These are phyloP conservation scores for Eristalis arbustorum DNA, from an alignment of 2,888 invertebrate genomes.

Conservation along the genomic window DNA sequence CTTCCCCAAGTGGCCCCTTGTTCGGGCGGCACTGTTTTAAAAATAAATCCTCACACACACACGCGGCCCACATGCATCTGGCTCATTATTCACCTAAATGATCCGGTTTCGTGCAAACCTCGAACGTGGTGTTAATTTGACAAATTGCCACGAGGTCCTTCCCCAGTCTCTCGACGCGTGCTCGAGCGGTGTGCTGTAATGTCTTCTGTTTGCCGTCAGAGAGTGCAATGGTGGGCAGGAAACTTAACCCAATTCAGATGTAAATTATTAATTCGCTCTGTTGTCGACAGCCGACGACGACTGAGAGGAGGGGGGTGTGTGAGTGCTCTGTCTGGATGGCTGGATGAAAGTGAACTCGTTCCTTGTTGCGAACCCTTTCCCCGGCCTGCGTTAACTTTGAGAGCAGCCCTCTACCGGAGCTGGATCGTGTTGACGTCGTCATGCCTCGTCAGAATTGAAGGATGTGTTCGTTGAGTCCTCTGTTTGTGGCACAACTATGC, in stretches of 20 bases:
- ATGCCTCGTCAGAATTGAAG: neutral
- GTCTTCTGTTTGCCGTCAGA: neutral
- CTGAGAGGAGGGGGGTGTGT: too few species aligned
- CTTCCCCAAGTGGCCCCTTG: neutral
- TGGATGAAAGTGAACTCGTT: neutral
- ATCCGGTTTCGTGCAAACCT: conserved; percentile 44
- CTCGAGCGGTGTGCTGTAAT: neutral
- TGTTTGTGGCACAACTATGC: neutral
- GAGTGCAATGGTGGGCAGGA: neutral
- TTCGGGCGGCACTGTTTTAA: neutral
- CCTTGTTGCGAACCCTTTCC: neutral
- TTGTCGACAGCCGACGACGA: neutral
- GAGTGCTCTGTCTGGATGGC: neutral
- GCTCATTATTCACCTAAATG: conserved; percentile 55
- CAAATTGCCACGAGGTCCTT: conserved; percentile 40
- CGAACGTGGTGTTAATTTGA: conserved; percentile 61
- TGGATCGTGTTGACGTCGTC: neutral
- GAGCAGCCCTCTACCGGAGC: neutral
- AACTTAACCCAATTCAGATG: conserved; percentile 56
- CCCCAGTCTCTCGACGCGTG: neutral
- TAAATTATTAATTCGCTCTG: conserved; percentile 31
- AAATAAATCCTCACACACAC: neutral
- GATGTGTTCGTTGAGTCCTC: too few species aligned
- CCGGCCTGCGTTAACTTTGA: neutral
- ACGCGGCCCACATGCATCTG: conserved; percentile 17